A percentile compares a stretch with the other conserved stretches of the same genome.
Evolutionary conservation across 1,140 invertebrate genomes (phyloP).

Genomic region (Nebria ingens): DNA sequence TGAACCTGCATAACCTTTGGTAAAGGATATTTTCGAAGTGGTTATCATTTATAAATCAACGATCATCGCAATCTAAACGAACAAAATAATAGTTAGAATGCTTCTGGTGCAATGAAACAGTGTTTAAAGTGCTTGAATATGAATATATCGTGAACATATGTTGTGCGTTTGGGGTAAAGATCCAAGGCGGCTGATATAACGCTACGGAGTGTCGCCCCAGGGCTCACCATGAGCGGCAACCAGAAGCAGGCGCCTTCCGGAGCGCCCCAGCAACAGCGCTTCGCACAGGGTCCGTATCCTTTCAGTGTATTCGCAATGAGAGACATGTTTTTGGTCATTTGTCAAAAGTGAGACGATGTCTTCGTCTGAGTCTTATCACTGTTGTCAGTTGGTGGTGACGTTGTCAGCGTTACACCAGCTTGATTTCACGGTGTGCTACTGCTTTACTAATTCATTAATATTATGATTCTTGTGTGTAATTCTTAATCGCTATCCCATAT

Average conservation of each 20-base stretch:
- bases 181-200: constrained; percentile 30
- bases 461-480: too few relatives aligned
- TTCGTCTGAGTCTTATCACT: neutral
- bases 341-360: neutral
- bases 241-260: constrained; percentile 31
- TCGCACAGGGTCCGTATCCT: constrained; percentile 29
- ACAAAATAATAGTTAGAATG: constrained; percentile 18
- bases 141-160: constrained; percentile 28
- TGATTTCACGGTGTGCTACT: neutral
- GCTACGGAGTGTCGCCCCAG: constrained; percentile 22
- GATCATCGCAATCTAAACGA: constrained; percentile 16
- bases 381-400: neutral
- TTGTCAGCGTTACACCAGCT: neutral
- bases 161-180: constrained; percentile 22
- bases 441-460: too few relatives aligned
- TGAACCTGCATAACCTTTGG: constrained; percentile 35
- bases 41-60: constrained; percentile 22
- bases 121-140: neutral
- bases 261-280: constrained; percentile 28
- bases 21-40: constrained; percentile 24
- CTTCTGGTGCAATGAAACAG: constrained; percentile 11
- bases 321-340: neutral
- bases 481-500: too few relatives aligned
- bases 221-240: constrained; percentile 31
- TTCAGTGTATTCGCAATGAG: constrained; percentile 20